phyloP scores from a whole-genome alignment of 2,888 invertebrate species.

The Limnephilus rhombicus region DNA sequence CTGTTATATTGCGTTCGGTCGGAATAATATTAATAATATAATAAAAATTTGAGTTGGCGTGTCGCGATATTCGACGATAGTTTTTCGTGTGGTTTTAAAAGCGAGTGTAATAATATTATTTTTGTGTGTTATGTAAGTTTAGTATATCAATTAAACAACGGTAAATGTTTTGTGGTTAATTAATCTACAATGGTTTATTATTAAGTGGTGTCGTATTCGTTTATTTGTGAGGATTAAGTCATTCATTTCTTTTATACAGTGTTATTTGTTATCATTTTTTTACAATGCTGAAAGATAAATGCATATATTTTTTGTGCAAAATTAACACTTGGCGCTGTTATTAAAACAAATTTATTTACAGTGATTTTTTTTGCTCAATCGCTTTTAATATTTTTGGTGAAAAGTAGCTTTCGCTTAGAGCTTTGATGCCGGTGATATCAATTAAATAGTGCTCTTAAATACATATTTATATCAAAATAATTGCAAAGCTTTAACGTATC shows the following conservation, averaged over 20 bases:
- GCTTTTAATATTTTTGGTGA: neutral
- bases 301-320: neutral
- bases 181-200: neutral
- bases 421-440: too few relatives aligned
- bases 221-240: neutral
- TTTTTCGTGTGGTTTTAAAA: neutral
- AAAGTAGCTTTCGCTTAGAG: neutral
- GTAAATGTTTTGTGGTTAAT: neutral
- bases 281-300: neutral
- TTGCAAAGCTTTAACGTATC: too few relatives aligned
- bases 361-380: neutral
- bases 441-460: too few relatives aligned
- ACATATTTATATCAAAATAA: too few relatives aligned
- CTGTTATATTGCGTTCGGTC: neutral
- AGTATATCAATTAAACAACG: neutral
- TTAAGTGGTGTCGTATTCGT: neutral
- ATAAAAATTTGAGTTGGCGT: neutral
- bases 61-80: neutral
- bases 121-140: neutral
- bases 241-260: neutral
- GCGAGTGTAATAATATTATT: neutral
- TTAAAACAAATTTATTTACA: neutral
- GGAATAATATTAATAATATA: neutral
- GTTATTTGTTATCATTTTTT: neutral
- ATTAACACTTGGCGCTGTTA: neutral